phyloP scores from a whole-genome alignment of 2,888 invertebrate species.

The Noctuana brunneofusca region DNA sequence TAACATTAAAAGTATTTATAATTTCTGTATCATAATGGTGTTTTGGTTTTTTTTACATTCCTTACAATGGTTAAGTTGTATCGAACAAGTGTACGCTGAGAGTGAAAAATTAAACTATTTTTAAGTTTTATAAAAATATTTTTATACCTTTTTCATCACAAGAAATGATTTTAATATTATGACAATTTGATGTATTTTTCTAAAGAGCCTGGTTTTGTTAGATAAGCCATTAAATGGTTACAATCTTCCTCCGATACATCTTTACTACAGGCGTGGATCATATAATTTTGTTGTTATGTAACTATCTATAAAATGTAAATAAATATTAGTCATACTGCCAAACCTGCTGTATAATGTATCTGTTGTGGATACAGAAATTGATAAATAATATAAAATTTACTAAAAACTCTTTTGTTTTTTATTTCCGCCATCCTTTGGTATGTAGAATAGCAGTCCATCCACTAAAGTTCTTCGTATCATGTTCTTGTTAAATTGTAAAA shows the following conservation, averaged over 20 bases:
- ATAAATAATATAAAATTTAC: conserved; percentile 72
- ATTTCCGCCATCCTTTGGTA: not conserved
- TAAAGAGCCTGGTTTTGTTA: conserved; percentile 28
- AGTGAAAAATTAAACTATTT: conserved; percentile 49
- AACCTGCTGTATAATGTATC: conserved; percentile 66
- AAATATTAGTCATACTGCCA: conserved; percentile 53
- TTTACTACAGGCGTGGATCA: conserved; percentile 16
- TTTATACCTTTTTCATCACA: conserved; percentile 47
- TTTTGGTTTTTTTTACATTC: conserved; percentile 56
- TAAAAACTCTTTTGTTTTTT: conserved; percentile 45
- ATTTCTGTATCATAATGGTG: conserved; percentile 80
- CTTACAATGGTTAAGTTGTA: conserved; percentile 57
- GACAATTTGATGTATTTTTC: conserved; percentile 38
- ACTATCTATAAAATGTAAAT: conserved; percentile 38
- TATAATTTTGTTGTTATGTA: conserved; percentile 35
- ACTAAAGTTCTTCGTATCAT: not conserved
- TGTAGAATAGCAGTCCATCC: not conserved
- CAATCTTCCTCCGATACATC: conserved; percentile 11
- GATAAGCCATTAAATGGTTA: conserved; percentile 20
- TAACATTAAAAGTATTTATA: conserved; percentile 68
- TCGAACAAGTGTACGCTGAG: conserved; percentile 64
- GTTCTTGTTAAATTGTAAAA: too few species aligned
- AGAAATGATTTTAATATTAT: conserved; percentile 38
- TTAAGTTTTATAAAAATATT: conserved; percentile 48
- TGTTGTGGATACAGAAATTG: conserved; percentile 82